Percentiles rank a stretch among this genome's conserved stretches.
phyloP scores from a whole-genome alignment of 2,113 vertebrate species.

The Turdus rufiventris region DNA sequence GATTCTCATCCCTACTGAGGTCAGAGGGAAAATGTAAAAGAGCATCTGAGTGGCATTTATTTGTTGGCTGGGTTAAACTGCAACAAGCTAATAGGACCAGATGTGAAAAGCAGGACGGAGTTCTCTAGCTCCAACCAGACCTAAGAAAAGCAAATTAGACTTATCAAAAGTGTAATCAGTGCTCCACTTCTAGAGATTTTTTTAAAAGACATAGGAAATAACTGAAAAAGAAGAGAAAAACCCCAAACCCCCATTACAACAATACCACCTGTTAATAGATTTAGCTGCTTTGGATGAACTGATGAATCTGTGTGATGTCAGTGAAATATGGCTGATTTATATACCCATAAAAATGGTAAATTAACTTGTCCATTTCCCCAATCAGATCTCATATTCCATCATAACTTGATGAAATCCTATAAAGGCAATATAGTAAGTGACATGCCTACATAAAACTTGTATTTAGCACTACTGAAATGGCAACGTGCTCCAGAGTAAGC shows the following conservation, averaged over 20 bases:
- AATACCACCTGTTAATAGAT: not conserved
- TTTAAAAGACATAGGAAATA: not conserved
- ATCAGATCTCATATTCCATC: not conserved
- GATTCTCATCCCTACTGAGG: not conserved
- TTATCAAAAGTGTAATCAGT: not conserved
- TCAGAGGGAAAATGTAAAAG: not conserved
- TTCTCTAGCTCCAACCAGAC: not conserved
- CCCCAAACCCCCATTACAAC: fast-evolving
- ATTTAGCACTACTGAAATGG: not conserved
- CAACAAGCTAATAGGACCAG: not conserved
- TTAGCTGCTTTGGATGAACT: not conserved
- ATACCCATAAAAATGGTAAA: not conserved
- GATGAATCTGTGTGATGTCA: not conserved
- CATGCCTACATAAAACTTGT: not conserved
- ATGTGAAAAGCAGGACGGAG: not conserved
- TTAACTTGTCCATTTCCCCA: not conserved
- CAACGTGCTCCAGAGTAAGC: not conserved
- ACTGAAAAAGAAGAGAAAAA: not conserved
- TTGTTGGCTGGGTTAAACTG: not conserved
- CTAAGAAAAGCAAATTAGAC: not conserved
- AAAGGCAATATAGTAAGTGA: not conserved
- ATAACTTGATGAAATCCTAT: not conserved
- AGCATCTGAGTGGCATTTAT: not conserved
- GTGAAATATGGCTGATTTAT: not conserved
- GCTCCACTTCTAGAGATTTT: not conserved